Percentiles rank a stretch among this genome's conserved stretches.
phyloP scores from a whole-genome alignment of 2,888 invertebrate species.

The Orthosia gracilis region DNA sequence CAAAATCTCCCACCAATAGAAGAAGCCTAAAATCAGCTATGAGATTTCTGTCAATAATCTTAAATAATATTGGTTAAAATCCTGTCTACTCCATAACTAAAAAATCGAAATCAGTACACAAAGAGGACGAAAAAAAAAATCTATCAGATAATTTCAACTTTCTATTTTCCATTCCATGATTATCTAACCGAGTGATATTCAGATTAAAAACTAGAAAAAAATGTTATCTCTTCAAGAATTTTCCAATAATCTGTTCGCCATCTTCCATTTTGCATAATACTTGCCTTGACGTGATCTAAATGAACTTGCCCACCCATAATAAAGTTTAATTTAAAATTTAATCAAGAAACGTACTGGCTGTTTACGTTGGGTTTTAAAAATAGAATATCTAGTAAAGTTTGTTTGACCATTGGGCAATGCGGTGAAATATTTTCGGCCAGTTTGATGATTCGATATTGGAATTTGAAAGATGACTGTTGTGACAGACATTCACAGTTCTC shows the following conservation, averaged over 20 bases:
- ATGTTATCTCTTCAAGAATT: slow-evolving; percentile 39
- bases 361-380: slow-evolving; percentile 32
- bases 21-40: background rate
- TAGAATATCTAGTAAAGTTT: slow-evolving; percentile 29
- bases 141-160: background rate
- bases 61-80: background rate
- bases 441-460: background rate
- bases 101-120: background rate
- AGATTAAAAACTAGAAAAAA: slow-evolving; percentile 33
- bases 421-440: slow-evolving; percentile 22
- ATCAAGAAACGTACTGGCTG: slow-evolving; percentile 45
- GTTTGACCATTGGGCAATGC: slow-evolving; percentile 12
- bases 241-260: slow-evolving; percentile 51
- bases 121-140: background rate
- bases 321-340: slow-evolving; percentile 68
- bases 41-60: background rate
- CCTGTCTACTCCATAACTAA: background rate
- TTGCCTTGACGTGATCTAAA: slow-evolving; percentile 53
- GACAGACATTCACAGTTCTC: background rate
- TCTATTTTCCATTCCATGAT: background rate
- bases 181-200: slow-evolving; percentile 1
- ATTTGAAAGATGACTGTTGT: background rate
- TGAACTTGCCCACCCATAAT: slow-evolving; percentile 37
- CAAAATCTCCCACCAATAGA: background rate
- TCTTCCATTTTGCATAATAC: slow-evolving; percentile 45